Base-by-base conservation (phyloP, 1,140 invertebrate species). In the Forficula auricularia region DNA sequence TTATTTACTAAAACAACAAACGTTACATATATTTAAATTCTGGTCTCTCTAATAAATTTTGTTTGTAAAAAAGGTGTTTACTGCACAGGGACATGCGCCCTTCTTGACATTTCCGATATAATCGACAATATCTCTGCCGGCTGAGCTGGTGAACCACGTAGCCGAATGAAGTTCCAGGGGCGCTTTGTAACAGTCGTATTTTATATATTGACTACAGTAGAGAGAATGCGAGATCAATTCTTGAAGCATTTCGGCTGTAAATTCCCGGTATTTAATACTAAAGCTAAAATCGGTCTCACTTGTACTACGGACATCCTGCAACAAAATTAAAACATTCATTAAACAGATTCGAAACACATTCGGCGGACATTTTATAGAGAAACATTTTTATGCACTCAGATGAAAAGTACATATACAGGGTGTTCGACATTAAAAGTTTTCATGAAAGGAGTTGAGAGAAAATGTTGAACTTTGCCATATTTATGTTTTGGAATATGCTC, bases 131-230 rank as follows among this genome's bases (percentile, higher is more conserved):
- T 72, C 60, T 64, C 79, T 73, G 42, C 73, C 70, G 19, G 71
- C 77, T 2, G 81, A 87, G 31, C 80, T 82, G 43, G 77, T 72
- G 55, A 95, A 89, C 85, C 86, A 92, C 0, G 88, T 90, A 10
- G 83, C 79, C 31, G 81, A 82, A 52, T 89, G 83, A 14, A 92
- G 62, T 46, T 88, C 82, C 38, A 91, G 60, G 12, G 83, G 85
- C 7, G 84, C 83, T 61, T 82, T 82, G 52, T 81, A 81, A 52
- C 89, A 95, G 48, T 90, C 83, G 54, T 91, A 95, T 54, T 85
- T 85, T 18, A 94, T 79, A 50, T 84, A 78, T 57, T 94, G 89
- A 42, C 79, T 79, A 54, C 89, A 95, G 55, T 82, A 80, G 30
- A 87, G 66, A 0, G 88, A 92, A 56, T 86, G 83, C 0, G 78